phyloP scores from a whole-genome alignment of 2,797 vertebrate species.

The Peromyscus eremicus region DNA sequence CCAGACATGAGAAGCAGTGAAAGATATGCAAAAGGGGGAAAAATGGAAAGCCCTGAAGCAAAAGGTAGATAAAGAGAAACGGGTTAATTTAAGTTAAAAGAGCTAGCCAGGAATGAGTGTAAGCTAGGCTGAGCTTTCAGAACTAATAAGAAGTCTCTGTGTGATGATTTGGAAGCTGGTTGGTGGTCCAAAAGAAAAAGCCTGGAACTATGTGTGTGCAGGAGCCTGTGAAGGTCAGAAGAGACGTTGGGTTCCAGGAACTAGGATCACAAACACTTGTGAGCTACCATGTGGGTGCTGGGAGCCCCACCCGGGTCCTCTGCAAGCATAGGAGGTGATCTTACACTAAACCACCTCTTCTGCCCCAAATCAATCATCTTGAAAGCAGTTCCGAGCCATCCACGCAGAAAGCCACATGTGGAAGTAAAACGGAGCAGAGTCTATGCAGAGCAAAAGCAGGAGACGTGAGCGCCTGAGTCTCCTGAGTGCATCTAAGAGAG shows the following conservation, averaged over 20 bases:
- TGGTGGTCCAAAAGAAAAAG: no score
- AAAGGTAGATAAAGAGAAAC: no score
- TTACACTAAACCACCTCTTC: background rate
- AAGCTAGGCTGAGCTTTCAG: no score
- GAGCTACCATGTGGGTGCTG: background rate
- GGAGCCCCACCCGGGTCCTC: background rate
- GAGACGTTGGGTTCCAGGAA: no score
- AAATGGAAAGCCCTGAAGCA: no score
- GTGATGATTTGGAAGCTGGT: no score
- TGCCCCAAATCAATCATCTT: background rate
- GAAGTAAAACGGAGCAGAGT: background rate
- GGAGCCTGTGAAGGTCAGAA: background rate
- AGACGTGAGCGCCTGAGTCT: background rate
- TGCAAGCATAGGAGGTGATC: background rate
- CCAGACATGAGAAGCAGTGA: no score
- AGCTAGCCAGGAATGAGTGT: no score
- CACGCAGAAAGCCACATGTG: slow-evolving; percentile 88
- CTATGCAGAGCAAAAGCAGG: slow-evolving; percentile 63
- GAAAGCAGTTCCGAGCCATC: background rate
- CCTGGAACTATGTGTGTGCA: background rate
- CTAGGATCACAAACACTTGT: background rate
- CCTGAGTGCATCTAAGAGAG: background rate
- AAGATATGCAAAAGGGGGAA: no score
- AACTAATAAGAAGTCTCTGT: no score
- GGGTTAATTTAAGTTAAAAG: no score